Base-by-base conservation (phyloP, 37 sponge, comb jelly and placozoan species). In the Oopsacas minuta region DNA sequence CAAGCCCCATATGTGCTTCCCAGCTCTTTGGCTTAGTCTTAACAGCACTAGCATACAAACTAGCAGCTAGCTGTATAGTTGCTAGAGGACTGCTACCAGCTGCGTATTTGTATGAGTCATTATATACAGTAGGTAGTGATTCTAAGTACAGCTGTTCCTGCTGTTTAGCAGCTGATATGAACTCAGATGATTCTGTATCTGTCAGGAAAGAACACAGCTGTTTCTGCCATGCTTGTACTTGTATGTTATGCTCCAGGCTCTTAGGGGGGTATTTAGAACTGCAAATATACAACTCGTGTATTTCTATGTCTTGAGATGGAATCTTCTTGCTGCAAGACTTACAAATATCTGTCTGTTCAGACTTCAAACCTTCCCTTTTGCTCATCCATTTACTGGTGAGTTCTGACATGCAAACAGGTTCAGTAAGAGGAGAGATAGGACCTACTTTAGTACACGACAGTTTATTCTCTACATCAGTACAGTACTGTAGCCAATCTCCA, bases 311-410 rank as follows among this genome's bases (percentile, higher is more conserved):
- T 32, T 36, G 15, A 0, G 81, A 1, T 7, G 90, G 94, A 0
- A 91, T 52, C 83, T 91, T 91, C 82, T 89, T 89, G 86, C 94
- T 91, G 88, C 94, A 94, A 12, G 91, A 85, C 7, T 83, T 36
- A 69, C 94, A 91, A 15, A 61, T 36, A 1, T 85, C 81, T 36
- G 90, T 90, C 23, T 90, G 39, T 85, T 91, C 86, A 8, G 7
- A 49, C 46, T 81, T 38, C 20, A 32, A 5, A 32, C 75, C 75
- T 5, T 3, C 28, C 30, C 20, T 3, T 12, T n/a, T 3, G n/a
- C n/a, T n/a, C 75, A 20, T 3, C 75, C 75, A 61, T 25, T 5
- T 61, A 34, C 30, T 34, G 30, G 75, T 34, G 1, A 61, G 75
- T 34, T 10, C 1, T 12, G 75, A 61, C 17, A 61, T 5, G 22